Base-by-base conservation (phyloP, 2,888 invertebrate species). In the Cerceris rybyensis region DNA sequence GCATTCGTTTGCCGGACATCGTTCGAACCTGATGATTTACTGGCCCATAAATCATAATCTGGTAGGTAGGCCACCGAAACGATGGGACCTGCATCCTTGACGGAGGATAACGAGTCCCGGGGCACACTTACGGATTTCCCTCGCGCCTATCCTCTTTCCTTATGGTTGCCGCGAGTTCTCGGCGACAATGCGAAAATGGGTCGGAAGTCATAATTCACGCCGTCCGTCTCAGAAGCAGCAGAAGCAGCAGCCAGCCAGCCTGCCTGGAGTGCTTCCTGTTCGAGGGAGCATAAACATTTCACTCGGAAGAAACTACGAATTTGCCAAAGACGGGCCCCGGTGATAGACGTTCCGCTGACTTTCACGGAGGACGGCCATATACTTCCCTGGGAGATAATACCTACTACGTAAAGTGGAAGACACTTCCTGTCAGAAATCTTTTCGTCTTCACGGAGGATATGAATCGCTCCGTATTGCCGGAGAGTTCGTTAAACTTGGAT, bases 141-240 rank as follows among this genome's bases (percentile, higher is more conserved):
- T n/a, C 50, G 13, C n/a, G 9, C 50, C 50, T 46, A 0, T 6
- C 46, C 46, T 46, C 46, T 11, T 46, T 46, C 46, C 46, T 11
- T 5, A 11, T 6, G 64, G 58, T 49, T 52, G 16, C 52, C 65
- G 65, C 64, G 74, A 63, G 39, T 57, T n/a, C n/a, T 6, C 39
- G 75, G 84, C 86, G 87, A 89, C 89, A 89, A 90, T 89, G 84
- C 86, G 86, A 87, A 90, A 90, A 88, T 87, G 88, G 89, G 87
- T 90, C 89, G 90, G 90, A 91, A 90, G 91, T 90, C 89, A 90
- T 91, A 91, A 89, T 88, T 91, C 86, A 91, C 82, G 84, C 68
- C 69, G 69, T 78, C 76, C 65, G 59, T 73, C 72, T 79, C 72
- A 65, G 82, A 68, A 72, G 57, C 59, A 60, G 42, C 65, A 58